Conservation (phyloP, 1,140 invertebrate genomes). For the Amyelois transitella region DNA sequence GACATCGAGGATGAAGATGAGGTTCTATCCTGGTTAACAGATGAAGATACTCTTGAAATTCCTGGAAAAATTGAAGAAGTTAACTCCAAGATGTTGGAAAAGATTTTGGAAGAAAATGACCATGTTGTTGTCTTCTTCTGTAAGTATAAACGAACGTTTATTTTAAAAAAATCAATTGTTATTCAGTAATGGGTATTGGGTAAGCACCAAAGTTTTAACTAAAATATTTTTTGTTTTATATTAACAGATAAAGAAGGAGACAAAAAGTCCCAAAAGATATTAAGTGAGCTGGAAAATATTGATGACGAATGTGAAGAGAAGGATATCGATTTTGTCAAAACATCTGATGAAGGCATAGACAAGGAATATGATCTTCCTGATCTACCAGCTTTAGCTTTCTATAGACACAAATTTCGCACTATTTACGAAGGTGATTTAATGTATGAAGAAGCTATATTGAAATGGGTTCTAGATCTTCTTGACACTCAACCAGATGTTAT, state of each 20-base stretch:
- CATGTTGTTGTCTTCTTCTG: slow-evolving; percentile 95
- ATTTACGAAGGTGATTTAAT: slow-evolving; percentile 91
- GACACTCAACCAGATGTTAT: slow-evolving; percentile 91
- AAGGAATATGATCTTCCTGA: slow-evolving; percentile 91
- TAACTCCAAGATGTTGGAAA: slow-evolving; percentile 92
- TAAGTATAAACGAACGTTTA: too few species aligned
- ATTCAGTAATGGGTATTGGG: background rate
- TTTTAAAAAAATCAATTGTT: background rate
- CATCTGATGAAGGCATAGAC: slow-evolving; percentile 90
- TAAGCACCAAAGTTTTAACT: background rate
- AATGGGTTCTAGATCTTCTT: slow-evolving; percentile 92
- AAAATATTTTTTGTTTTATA: slow-evolving; percentile 5
- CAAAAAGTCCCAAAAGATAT: slow-evolving; percentile 91
- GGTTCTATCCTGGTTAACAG: slow-evolving; percentile 92
- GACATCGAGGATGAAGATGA: slow-evolving; percentile 94
- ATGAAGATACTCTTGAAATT: slow-evolving; percentile 92
- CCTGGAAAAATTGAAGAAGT: slow-evolving; percentile 96
- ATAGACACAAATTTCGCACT: slow-evolving; percentile 91
- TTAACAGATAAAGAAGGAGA: slow-evolving; percentile 89
- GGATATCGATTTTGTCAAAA: slow-evolving; percentile 95
- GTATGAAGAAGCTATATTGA: slow-evolving; percentile 92
- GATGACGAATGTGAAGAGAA: slow-evolving; percentile 95
- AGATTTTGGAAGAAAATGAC: slow-evolving; percentile 90
- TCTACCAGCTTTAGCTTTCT: slow-evolving; percentile 90
- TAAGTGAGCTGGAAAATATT: slow-evolving; percentile 94